These are phyloP conservation scores for Dendrolimus pini DNA, from an alignment of 2,888 invertebrate species.

Conservation along the genomic window DNA sequence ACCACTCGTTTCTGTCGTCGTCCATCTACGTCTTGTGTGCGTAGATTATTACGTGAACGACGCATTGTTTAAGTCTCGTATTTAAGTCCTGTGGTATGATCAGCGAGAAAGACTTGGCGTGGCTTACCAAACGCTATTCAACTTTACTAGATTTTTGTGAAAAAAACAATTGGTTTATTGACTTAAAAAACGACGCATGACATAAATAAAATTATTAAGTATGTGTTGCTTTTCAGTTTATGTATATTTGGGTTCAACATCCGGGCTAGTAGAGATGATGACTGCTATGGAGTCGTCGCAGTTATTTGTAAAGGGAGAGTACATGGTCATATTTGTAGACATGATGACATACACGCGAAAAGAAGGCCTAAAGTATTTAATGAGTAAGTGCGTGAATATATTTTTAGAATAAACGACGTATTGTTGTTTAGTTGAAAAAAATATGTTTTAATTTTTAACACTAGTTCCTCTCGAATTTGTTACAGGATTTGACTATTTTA, in stretches of 20 bases:
- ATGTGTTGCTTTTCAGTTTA: constrained; percentile 83
- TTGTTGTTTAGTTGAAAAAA: neutral
- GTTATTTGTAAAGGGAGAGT: constrained; percentile 93
- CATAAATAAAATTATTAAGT: neutral
- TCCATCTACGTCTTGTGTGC: no score
- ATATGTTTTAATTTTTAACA: neutral
- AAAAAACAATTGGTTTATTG: no score
- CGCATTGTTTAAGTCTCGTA: no score
- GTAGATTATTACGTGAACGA: no score
- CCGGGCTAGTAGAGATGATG: constrained; percentile 93
- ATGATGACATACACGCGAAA: constrained; percentile 88
- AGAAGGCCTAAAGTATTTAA: constrained; percentile 87
- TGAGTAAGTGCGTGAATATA: constrained; percentile 78
- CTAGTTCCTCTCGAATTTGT: no score
- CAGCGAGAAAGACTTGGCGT: no score
- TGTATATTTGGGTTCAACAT: constrained; percentile 92
- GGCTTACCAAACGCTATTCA: no score
- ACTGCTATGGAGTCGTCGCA: constrained; percentile 92
- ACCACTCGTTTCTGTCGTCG: no score
- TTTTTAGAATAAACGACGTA: neutral
- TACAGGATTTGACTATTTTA: no score
- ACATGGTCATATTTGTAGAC: constrained; percentile 96
- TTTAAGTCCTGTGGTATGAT: no score
- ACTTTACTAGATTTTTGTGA: no score
- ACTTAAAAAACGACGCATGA: no score